Evolutionary conservation across 1,140 invertebrate species (phyloP), one percentile per base, ranked within the genome.

Genomic region (Bombus balteatus): DNA sequence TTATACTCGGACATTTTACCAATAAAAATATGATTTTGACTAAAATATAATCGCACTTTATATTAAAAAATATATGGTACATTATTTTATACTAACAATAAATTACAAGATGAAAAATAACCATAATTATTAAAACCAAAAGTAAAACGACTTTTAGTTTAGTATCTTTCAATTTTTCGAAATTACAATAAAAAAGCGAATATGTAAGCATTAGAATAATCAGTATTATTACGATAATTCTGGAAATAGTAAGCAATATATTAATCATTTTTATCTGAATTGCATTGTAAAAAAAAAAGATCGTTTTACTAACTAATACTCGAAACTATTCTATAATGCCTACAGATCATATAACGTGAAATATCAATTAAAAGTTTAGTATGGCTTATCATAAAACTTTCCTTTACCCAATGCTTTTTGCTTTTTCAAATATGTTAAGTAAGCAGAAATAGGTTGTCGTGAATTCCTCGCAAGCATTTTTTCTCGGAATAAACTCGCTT

Each of bases 371-470:
- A 39, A 47, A 8, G 9, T 15, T 74, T 70, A 57, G 1, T 62
- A 66, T 32, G 41, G 47, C 1, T 78, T 89, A 34, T 18, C n/a
- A 62, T 15, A 81, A 71, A 41, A 73, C 10, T 62, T n/a, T 1
- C 41, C 62, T 53, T 84, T 90, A 15, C 43, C 37, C 0, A 28
- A 37, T n/a, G 80, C 74, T 43, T 90, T 87, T 37, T 89, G 88
- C 57, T 94, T 94, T 12, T 90, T 62, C 25, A 90, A 79, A 83
- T 91, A 92, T 79, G 87, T 89, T 1, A 91, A 39, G 43, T 92
- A 93, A 5, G 88, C 71, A 1, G 90, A 89, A 4, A 88, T 72
- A 4, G 89, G 87, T 47, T 92, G 82, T 22, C 93, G 89, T 1
- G 43, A 1, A 82, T 92, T 93, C 59, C 87, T 88, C n/a, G 73